Evolutionary conservation across 2,113 vertebrate genomes (phyloP).

Genomic region (Lamprotornis superbus): DNA sequence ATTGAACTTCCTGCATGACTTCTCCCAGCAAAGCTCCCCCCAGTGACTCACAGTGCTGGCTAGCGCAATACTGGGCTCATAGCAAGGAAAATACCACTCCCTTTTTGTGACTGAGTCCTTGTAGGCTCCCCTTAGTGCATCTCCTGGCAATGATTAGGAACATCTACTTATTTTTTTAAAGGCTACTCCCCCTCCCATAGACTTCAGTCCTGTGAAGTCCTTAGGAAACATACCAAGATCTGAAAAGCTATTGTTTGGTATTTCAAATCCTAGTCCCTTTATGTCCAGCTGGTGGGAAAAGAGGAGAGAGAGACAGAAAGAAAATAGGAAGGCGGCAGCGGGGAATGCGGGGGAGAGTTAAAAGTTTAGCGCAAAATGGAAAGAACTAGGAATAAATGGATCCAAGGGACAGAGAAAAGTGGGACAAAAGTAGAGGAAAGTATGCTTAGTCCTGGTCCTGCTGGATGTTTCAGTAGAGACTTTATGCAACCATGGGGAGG

Average conservation of each 20-base stretch:
- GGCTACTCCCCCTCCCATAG: conserved; percentile 34
- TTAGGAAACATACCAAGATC: conserved; percentile 61
- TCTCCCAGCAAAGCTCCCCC: conserved; percentile 4
- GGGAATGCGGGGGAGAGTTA: background rate
- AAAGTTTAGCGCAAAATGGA: background rate
- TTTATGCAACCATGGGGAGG: background rate
- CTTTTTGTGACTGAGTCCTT: conserved; percentile 26
- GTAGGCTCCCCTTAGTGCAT: conserved; percentile 62
- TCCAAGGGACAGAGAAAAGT: background rate
- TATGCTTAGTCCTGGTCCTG: background rate
- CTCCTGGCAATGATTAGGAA: conserved; percentile 68
- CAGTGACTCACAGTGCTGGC: conserved; percentile 38
- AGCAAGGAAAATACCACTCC: conserved; percentile 55
- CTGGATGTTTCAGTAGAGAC: background rate
- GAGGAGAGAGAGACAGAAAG: conserved; percentile 22
- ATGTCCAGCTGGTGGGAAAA: conserved; percentile 65
- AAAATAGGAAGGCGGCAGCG: background rate
- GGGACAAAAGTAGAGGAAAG: background rate
- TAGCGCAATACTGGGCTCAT: background rate
- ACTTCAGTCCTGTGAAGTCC: conserved; percentile 51
- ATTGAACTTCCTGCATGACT: background rate
- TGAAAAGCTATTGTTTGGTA: conserved; percentile 65
- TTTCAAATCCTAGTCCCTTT: conserved; percentile 63
- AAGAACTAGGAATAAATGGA: background rate
- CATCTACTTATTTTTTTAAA: conserved; percentile 53